These are phyloP conservation scores for Pipistrellus pygmaeus DNA, from an alignment of 2,797 vertebrate species.

Conservation along the genomic window DNA sequence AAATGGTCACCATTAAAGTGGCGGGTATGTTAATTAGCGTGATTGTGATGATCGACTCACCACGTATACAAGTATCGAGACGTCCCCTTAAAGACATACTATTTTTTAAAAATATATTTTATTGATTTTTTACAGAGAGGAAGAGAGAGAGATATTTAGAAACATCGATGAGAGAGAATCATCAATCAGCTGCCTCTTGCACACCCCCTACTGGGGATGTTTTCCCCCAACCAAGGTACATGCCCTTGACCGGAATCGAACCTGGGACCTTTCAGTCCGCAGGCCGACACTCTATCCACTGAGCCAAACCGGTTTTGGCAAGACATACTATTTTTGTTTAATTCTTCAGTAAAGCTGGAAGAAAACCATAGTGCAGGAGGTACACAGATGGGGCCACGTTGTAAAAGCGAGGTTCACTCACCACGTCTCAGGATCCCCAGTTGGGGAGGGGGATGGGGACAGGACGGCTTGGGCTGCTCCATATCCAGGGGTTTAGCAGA, in stretches of 20 bases:
- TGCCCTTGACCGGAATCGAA: too few relatives aligned
- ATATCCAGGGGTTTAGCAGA: accelerated
- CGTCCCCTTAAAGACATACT: not conserved
- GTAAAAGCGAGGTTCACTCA: accelerated
- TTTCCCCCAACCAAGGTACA: too few relatives aligned
- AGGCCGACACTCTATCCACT: too few relatives aligned
- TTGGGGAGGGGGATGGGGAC: not conserved
- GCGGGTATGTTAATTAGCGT: not conserved
- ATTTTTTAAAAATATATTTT: not conserved
- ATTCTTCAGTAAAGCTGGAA: not conserved
- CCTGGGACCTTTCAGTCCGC: too few relatives aligned
- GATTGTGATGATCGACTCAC: not conserved
- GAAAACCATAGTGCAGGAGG: not conserved
- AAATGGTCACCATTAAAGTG: accelerated
- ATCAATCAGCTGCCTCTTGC: too few relatives aligned
- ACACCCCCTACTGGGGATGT: too few relatives aligned
- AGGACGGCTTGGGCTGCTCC: too few relatives aligned
- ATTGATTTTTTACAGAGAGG: too few relatives aligned
- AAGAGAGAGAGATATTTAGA: too few relatives aligned
- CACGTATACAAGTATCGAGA: not conserved
- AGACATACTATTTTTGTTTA: not conserved
- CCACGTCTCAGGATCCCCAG: too few relatives aligned
- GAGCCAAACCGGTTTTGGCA: too few relatives aligned
- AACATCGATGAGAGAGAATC: too few relatives aligned
- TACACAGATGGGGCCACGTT: accelerated